Evolutionary conservation across 2,888 invertebrate species (phyloP), one percentile per base, ranked within the genome.

Genomic region (Pecten maximus): DNA sequence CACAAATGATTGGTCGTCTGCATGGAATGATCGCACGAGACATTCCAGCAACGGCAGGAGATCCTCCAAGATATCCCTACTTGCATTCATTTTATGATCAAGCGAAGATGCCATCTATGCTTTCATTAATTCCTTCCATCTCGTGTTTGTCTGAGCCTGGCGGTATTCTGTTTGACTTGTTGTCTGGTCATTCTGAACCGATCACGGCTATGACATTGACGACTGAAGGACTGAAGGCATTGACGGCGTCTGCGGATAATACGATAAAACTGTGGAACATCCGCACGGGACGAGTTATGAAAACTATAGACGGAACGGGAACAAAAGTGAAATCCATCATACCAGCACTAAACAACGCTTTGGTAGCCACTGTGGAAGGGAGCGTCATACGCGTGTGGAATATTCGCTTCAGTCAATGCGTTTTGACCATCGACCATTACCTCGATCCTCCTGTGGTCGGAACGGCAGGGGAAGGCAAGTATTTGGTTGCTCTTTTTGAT

Each of bases 1-100:
- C 98, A 3, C 98, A 98, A 92, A 97, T 98, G 92, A 97, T 97
- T 87, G 97, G 97, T 10, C 96, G 97, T 87, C 94, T 97, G 28
- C 95, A 96, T 44, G 94, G 95, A 39, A 95, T 97, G 88, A 95
- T 97, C 88, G 94, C 95, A 44, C 92, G 94, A 87, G 96, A 96
- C 88, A 90, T 95, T 4, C 96, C 96, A 10, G 93, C 94, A 19
- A 93, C 96, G 0, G 94, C 96, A 0, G 94, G 94, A 0, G 96
- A 96, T 91, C 96, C 96, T 0, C 94, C 94, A 39, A 95, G 93
- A 90, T 96, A 95, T 90, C 96, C 96, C 0, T 94, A 91, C 89
- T 91, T 96, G 28, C 95, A 95, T 87, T 90, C 92, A 0, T 94
- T 96, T 50, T 91, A 96, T 39, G 92, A 93, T 0, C 94, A 95